A percentile compares a stretch with the other conserved stretches of the same genome.
Conservation (phyloP, 2,797 vertebrate species). For the Epinephelus awoara region DNA sequence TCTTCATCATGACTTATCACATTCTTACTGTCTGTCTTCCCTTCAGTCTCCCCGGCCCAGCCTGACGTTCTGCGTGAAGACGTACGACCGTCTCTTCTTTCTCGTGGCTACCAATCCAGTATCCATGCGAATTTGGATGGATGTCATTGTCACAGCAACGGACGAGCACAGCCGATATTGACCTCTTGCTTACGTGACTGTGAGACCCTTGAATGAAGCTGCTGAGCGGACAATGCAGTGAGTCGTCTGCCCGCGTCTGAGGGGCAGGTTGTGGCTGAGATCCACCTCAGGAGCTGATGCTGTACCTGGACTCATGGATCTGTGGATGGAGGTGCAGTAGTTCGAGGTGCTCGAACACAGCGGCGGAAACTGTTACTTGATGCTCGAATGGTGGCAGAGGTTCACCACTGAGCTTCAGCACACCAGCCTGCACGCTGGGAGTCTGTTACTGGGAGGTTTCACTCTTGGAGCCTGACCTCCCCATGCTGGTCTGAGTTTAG, state of each 20-base stretch:
- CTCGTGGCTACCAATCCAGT: constrained; percentile 91
- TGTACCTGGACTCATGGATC: constrained; percentile 28
- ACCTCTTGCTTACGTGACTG: constrained; percentile 51
- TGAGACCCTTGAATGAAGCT: constrained; percentile 12
- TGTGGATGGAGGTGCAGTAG: constrained; percentile 7
- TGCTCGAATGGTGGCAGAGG: background rate
- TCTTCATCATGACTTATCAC: background rate
- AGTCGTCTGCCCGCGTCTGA: background rate
- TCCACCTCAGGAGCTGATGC: constrained; percentile 24
- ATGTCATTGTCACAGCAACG: constrained; percentile 93
- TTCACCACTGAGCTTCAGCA: background rate
- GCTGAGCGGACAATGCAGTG: constrained; percentile 7
- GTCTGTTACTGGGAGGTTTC: constrained; percentile 54
- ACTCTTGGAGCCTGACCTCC: constrained; percentile 40
- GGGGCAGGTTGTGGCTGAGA: background rate
- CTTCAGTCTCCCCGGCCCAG: constrained; percentile 90
- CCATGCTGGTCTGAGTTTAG: constrained; percentile 57
- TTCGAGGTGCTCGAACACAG: background rate
- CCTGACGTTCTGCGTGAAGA: constrained; percentile 95
- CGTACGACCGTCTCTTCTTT: constrained; percentile 94
- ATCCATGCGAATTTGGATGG: constrained; percentile 97
- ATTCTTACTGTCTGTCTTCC: background rate
- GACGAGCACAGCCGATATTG: constrained; percentile 92
- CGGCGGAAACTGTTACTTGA: constrained; percentile 59
- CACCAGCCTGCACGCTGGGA: constrained; percentile 18